Evolutionary conservation across 2,797 vertebrate genomes (phyloP).

Genomic region (Nannoperca obscura): DNA sequence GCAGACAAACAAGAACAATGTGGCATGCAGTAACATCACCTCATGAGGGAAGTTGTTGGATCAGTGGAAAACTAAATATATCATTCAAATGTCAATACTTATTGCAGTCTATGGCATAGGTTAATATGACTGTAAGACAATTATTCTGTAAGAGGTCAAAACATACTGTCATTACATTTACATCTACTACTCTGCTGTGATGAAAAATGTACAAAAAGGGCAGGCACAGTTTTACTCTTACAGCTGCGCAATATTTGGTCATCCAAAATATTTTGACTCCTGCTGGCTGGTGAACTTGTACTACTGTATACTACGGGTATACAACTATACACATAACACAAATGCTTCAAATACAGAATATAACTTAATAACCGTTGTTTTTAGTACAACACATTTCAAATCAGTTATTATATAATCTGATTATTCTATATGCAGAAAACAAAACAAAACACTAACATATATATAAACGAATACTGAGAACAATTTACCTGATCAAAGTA

Average conservation of each 20-base stretch:
- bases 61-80: conserved; percentile 23
- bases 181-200: conserved; percentile 25
- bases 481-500: conserved; percentile 42
- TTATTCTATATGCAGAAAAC: conserved; percentile 62
- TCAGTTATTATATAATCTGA: conserved; percentile 16
- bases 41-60: conserved; percentile 7
- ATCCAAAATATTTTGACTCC: conserved; percentile 57
- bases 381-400: conserved; percentile 72
- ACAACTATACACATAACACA: conserved; percentile 34
- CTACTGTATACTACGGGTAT: background rate
- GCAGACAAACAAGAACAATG: conserved; percentile 12
- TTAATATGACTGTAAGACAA: conserved; percentile 40
- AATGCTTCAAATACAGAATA: conserved; percentile 51
- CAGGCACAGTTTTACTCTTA: conserved; percentile 50
- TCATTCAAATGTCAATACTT: conserved; percentile 39
- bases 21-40: conserved; percentile 21
- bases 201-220: conserved; percentile 43
- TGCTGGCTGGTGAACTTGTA: conserved; percentile 35
- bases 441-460: conserved; percentile 35
- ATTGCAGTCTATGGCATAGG: conserved; percentile 17
- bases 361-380: conserved; percentile 48
- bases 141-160: conserved; percentile 30
- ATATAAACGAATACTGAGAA: conserved; percentile 51
- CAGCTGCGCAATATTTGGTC: conserved; percentile 80
- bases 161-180: conserved; percentile 36